Percentiles rank a stretch among this genome's conserved stretches.
phyloP scores from a whole-genome alignment of 2,113 vertebrate species.

The Sphaerodactylus townsendi region DNA sequence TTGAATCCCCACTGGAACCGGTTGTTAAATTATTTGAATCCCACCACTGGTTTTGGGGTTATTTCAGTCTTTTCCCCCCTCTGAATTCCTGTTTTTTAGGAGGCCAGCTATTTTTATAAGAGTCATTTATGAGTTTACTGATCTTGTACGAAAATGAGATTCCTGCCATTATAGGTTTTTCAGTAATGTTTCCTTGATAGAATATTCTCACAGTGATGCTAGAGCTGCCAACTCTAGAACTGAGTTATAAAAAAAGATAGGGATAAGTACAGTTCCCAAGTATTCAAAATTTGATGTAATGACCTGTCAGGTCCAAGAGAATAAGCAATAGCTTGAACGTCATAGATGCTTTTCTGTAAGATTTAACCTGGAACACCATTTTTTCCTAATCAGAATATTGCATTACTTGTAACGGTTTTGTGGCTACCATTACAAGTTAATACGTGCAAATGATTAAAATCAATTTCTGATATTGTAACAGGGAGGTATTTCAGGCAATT shows the following conservation, averaged over 20 bases:
- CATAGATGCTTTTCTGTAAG: background rate
- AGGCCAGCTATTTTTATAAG: too few species aligned
- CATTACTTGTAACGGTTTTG: background rate
- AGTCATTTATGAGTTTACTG: too few species aligned
- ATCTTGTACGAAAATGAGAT: too few species aligned
- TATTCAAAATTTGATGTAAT: background rate
- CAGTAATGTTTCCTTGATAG: too few species aligned
- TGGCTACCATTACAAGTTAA: background rate
- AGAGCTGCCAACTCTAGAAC: too few species aligned
- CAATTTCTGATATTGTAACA: constrained; percentile 51
- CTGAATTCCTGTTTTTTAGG: too few species aligned
- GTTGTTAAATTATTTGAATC: too few species aligned
- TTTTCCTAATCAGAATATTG: background rate
- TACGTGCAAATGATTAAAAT: constrained; percentile 39
- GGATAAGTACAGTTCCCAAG: background rate
- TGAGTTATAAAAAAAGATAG: background rate
- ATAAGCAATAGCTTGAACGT: background rate
- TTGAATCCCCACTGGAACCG: too few species aligned
- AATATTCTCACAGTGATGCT: too few species aligned
- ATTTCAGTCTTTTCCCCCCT: too few species aligned
- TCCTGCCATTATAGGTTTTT: background rate
- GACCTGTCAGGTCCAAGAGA: background rate
- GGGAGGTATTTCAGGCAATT: constrained; percentile 31
- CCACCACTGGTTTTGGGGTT: too few species aligned
- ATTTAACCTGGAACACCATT: background rate